A percentile compares a stretch with the other conserved stretches of the same genome.
Conservation (phyloP, 2,797 vertebrate species). For the Caiman crocodilus region DNA sequence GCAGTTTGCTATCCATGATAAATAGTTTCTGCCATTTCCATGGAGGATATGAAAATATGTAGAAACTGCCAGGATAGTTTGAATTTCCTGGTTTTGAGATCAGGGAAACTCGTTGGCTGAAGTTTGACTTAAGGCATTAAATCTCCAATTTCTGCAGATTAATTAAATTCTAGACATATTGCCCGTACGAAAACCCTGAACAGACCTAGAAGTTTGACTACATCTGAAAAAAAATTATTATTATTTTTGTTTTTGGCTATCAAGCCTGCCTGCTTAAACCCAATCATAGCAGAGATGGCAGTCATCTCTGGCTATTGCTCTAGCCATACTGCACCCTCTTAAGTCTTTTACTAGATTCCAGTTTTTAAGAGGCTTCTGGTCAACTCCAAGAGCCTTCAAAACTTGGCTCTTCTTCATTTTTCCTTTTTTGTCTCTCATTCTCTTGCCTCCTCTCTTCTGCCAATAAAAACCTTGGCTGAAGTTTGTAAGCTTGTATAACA, state of each 20-base stretch:
- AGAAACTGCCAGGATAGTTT: not conserved
- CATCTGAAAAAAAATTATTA: not conserved
- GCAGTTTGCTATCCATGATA: not conserved
- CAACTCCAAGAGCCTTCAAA: not conserved
- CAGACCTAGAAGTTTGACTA: not conserved
- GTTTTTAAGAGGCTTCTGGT: not conserved
- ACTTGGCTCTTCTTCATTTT: not conserved
- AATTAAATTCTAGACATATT: not conserved
- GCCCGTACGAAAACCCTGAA: not conserved
- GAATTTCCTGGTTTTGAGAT: not conserved
- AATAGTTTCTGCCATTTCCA: not conserved
- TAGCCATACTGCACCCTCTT: not conserved
- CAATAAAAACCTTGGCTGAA: not conserved
- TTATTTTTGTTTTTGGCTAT: not conserved
- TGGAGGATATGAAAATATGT: not conserved
- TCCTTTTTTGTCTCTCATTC: not conserved
- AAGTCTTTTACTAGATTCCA: not conserved
- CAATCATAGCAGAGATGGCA: too few species aligned
- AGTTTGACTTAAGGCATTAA: not conserved
- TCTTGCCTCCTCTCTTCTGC: not conserved
- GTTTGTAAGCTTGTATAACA: not conserved
- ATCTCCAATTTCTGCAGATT: not conserved
- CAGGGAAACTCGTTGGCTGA: not conserved
- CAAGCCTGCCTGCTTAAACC: not conserved
- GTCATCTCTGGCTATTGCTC: not conserved